These are phyloP conservation scores for Bicyclus anynana DNA, from an alignment of 1,140 invertebrate genomes.

Conservation along the genomic window DNA sequence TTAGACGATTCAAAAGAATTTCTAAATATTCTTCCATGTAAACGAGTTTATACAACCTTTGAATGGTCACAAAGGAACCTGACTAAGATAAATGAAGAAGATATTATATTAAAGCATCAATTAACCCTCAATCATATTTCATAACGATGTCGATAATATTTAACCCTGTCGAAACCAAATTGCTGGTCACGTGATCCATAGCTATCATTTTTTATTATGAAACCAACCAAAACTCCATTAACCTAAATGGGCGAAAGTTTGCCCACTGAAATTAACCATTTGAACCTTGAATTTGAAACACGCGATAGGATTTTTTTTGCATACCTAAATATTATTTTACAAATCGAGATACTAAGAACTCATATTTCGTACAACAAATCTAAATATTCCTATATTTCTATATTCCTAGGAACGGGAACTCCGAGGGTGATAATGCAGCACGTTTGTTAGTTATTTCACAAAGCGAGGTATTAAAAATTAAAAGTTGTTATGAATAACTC, in stretches of 20 bases:
- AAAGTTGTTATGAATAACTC: too few species aligned
- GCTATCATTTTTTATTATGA: neutral
- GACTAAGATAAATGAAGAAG: neutral
- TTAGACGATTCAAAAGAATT: neutral
- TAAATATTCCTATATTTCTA: too few species aligned
- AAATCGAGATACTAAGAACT: neutral
- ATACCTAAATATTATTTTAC: neutral
- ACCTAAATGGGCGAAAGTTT: conserved; percentile 6
- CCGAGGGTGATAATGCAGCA: too few species aligned
- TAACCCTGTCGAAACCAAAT: conserved; percentile 1
- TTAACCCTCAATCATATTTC: neutral
- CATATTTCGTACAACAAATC: too few species aligned
- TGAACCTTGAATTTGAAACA: neutral
- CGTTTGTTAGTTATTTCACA: too few species aligned
- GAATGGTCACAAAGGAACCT: neutral
- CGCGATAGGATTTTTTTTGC: neutral
- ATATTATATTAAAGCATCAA: neutral
- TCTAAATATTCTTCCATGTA: neutral
- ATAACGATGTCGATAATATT: neutral
- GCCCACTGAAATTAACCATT: conserved; percentile 1
- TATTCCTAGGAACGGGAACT: too few species aligned
- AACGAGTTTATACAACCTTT: too few species aligned
- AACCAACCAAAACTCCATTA: conserved; percentile 5
- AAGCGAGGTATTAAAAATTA: too few species aligned
- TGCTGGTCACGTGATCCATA: neutral